Evolutionary conservation across 1,140 invertebrate genomes (phyloP).

Genomic region (Zaprionus ghesquierei): DNA sequence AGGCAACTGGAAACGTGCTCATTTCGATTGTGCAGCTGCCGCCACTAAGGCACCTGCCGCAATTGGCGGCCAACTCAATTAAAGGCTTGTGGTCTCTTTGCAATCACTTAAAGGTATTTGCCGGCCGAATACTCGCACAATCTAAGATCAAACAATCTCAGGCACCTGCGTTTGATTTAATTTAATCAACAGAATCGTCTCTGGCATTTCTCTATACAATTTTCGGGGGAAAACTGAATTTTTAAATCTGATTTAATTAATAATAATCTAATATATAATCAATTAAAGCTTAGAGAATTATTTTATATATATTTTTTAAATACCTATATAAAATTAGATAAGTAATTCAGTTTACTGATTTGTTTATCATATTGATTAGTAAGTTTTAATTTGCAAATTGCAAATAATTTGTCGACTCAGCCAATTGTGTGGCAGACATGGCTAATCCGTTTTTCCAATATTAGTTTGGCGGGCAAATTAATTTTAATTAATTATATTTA

Average conservation of each 20-base stretch:
- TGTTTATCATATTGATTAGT: neutral
- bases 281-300: too few relatives aligned
- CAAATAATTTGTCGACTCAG: neutral
- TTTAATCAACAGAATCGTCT: neutral
- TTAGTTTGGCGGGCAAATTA: constrained; percentile 1
- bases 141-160: neutral
- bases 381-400: neutral
- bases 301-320: too few relatives aligned
- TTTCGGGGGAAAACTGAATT: neutral
- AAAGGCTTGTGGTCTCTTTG: constrained; percentile 58
- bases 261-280: neutral
- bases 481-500: neutral
- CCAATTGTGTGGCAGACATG: neutral
- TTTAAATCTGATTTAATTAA: neutral
- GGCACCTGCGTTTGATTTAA: neutral
- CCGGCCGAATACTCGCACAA: neutral
- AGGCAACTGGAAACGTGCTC: constrained; percentile 54
- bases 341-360: too few relatives aligned
- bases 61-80: constrained; percentile 58
- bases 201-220: neutral
- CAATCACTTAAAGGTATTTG: constrained; percentile 22
- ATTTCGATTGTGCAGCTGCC: constrained; percentile 39
- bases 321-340: too few relatives aligned
- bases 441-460: neutral
- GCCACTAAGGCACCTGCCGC: constrained; percentile 10